Evolutionary conservation across 2,888 invertebrate genomes (phyloP), one percentile per base, ranked within the genome.

Genomic region (Poecilus cupreus): DNA sequence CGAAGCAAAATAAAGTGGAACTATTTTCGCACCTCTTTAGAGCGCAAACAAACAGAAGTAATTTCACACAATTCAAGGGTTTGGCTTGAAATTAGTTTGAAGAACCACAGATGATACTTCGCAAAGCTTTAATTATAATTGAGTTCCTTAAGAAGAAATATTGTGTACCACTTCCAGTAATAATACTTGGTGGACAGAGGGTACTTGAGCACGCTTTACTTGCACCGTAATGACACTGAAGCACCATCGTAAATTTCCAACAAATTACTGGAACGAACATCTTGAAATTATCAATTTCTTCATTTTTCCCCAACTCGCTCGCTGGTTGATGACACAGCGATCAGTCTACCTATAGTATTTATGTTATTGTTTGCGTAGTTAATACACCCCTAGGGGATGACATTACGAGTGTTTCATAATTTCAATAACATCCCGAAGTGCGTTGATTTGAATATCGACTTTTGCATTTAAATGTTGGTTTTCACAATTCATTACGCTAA

Each of bases 161-260:
- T 68, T 68, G 64, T 68, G 64, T 68, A 68, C 64, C 64, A 68
- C 64, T 68, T 68, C 3, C 32, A 68, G 64, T 39, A 68, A 68
- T 68, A 68, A 68, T 68, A 68, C 64, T 68, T 18, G 18, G 37
- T 68, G 64, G 64, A 68, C 64, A 68, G 64, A 68, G 64, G 22
- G 24, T 72, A 46, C 72, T 72, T 72, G 46, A 46, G 49, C 72
- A 72, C 72, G 72, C 46, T 46, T 72, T 72, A 49, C 46, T 46
- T 72, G 43, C 72, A 16, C 13, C 64, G 64, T 37, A 68, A 68
- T 68, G 64, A 68, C 37, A 68, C 39, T 68, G 10, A 16, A 68
- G 37, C 8, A 32, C 64, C 32, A 68, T 68, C 37, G 20, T 68
- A 37, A 68, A 32, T 68, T 68, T 16, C 64, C 16, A 16, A 68